Percentiles rank a stretch among this genome's conserved stretches.
Evolutionary conservation across 2,113 vertebrate genomes (phyloP).

Genomic region (Egretta garzetta): DNA sequence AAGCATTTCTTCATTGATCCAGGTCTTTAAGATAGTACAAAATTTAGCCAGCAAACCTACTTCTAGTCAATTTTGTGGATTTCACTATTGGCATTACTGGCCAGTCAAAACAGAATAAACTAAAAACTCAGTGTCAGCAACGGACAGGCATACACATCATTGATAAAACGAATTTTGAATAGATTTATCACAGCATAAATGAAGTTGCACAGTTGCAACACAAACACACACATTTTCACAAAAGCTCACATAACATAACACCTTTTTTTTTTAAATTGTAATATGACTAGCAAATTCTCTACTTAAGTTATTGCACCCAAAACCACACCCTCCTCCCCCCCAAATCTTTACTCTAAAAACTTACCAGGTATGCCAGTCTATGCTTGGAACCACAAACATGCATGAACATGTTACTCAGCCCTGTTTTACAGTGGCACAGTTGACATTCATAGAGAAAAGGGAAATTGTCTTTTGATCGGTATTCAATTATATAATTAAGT

Average conservation of each 20-base stretch:
- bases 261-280: neutral
- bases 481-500: slow-evolving; percentile 66
- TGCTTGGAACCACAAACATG: slow-evolving; percentile 66
- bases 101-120: neutral
- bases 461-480: slow-evolving; percentile 3
- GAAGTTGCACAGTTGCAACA: neutral
- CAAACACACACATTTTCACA: neutral
- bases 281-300: neutral
- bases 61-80: neutral
- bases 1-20: neutral
- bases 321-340: neutral
- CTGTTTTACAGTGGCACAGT: slow-evolving; percentile 41
- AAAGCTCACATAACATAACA: neutral
- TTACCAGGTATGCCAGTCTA: slow-evolving; percentile 63
- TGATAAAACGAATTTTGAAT: neutral
- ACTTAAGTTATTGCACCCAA: neutral
- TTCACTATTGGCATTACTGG: neutral
- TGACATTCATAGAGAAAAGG: slow-evolving; percentile 62
- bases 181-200: neutral
- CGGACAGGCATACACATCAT: neutral
- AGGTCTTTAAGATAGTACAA: neutral
- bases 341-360: neutral
- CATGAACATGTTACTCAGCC: slow-evolving; percentile 66
- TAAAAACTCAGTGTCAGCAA: neutral
- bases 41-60: neutral